Percentiles rank a stretch among this genome's conserved stretches.
Evolutionary conservation across 2,888 invertebrate genomes (phyloP).

Genomic region (Strigamia transsilvanica): DNA sequence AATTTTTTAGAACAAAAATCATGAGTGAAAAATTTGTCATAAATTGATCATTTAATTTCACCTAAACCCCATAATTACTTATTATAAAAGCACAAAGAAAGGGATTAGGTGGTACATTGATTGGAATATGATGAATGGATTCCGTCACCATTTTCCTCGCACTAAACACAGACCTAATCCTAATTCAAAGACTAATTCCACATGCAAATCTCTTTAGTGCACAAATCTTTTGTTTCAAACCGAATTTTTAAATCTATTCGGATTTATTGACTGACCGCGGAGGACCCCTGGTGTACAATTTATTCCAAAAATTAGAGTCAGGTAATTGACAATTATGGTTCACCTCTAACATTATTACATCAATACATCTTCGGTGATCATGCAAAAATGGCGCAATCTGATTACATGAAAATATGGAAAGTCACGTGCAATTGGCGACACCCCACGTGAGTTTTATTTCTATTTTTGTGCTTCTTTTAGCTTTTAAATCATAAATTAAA

Average conservation of each 20-base stretch:
- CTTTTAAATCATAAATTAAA: too few species aligned
- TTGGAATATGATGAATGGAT: not conserved
- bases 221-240: not conserved
- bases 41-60: constrained; percentile 8
- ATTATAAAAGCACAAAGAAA: not conserved
- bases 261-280: not conserved
- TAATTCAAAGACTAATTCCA: not conserved
- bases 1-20: too few species aligned
- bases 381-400: not conserved
- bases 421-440: not conserved
- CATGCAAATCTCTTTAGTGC: not conserved
- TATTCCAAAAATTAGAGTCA: not conserved
- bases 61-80: constrained; percentile 15
- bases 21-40: too few species aligned
- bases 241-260: not conserved
- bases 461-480: too few species aligned
- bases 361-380: not conserved
- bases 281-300: not conserved
- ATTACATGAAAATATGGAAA: not conserved
- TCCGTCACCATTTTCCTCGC: not conserved
- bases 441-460: not conserved
- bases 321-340: constrained; percentile 16
- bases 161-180: not conserved
- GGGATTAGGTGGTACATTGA: constrained; percentile 12
- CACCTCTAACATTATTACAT: constrained; percentile 26